Conservation (phyloP, 2,888 invertebrate species). For the Torymus aiolomorphi region DNA sequence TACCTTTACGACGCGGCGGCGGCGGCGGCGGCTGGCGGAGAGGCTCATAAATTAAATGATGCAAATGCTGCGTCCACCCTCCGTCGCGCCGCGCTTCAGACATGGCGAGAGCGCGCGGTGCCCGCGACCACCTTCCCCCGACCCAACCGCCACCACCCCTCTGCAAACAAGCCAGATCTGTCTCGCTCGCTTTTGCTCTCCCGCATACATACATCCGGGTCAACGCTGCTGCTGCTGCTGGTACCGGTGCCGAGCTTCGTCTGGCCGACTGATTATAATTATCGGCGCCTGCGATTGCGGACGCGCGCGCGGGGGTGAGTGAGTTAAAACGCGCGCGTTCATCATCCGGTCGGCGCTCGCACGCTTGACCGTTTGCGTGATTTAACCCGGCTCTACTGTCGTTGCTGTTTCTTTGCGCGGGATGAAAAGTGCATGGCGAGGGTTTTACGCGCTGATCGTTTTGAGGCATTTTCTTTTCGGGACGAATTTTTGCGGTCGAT, state of each 20-base stretch:
- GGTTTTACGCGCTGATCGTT: no score
- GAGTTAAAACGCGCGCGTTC: no score
- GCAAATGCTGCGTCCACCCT: constrained; percentile 75
- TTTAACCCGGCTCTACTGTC: no score
- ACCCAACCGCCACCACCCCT: constrained; percentile 42
- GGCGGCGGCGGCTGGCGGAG: constrained; percentile 60
- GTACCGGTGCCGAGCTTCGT: constrained; percentile 9
- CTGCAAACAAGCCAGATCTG: constrained; percentile 34
- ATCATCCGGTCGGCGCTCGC: no score
- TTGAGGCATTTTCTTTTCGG: no score
- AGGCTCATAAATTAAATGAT: constrained; percentile 76
- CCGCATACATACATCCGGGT: constrained; percentile 45
- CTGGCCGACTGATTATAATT: constrained; percentile 66
- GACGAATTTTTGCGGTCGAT: no score
- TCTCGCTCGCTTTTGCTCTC: constrained; percentile 27
- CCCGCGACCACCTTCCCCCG: constrained; percentile 53
- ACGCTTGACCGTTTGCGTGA: no score
- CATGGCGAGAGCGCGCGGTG: constrained; percentile 41
- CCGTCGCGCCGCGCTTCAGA: constrained; percentile 66
- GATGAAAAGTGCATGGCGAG: no score
- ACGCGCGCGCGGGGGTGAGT: background rate
- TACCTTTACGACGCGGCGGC: constrained; percentile 58
- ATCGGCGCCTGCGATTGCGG: constrained; percentile 56
- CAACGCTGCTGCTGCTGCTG: background rate
- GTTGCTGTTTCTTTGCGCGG: no score